A percentile compares a stretch with the other conserved stretches of the same genome.
These are phyloP conservation scores for Sussaba pulchella DNA, from an alignment of 2,888 invertebrate genomes.

Conservation along the genomic window DNA sequence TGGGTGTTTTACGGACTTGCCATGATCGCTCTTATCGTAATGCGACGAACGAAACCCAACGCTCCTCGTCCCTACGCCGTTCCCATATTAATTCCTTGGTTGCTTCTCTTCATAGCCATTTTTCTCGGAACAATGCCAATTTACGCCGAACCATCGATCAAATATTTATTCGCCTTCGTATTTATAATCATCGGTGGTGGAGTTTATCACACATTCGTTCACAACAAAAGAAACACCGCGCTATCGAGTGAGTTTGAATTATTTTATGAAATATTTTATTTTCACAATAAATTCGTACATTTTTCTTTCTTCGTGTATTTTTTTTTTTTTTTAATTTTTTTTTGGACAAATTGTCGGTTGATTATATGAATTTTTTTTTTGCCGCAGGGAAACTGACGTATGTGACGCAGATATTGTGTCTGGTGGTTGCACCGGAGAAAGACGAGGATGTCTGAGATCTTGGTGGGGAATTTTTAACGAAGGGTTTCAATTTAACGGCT, in stretches of 20 bases:
- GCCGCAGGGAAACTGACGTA: constrained; percentile 87
- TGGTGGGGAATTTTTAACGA: neutral
- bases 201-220: constrained; percentile 91
- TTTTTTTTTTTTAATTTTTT: constrained; percentile 1
- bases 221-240: constrained; percentile 88
- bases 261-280: constrained; percentile 19
- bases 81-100: constrained; percentile 89
- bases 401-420: constrained; percentile 88
- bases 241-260: constrained; percentile 87
- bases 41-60: constrained; percentile 89
- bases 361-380: constrained; percentile 78
- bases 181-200: constrained; percentile 90
- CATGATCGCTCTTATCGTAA: constrained; percentile 91
- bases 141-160: constrained; percentile 90
- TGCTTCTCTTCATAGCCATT: constrained; percentile 89
- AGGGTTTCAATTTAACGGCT: neutral
- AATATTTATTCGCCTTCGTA: constrained; percentile 90
- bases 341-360: neutral
- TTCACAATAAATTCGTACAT: too few species aligned
- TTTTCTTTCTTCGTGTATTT: neutral
- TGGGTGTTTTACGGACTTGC: constrained; percentile 95
- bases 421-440: constrained; percentile 88
- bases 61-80: constrained; percentile 91
- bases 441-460: constrained; percentile 68
- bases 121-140: constrained; percentile 92